Percentiles rank a stretch among this genome's conserved stretches.
Evolutionary conservation across 2,797 vertebrate genomes (phyloP).

Genomic region (Spheniscus humboldti): DNA sequence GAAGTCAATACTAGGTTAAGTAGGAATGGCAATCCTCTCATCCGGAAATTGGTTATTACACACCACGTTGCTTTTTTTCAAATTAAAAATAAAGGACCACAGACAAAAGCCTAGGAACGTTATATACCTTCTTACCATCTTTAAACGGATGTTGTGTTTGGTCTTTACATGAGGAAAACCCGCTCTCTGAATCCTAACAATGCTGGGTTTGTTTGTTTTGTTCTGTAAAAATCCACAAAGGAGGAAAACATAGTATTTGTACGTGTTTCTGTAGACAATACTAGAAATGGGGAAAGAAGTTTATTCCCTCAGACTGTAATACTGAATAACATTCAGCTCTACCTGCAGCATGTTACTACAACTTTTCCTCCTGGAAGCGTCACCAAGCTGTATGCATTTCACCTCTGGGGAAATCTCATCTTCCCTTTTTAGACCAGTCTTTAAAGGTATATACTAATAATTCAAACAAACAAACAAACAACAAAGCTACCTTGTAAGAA

Average conservation of each 20-base stretch:
- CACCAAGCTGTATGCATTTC: not conserved
- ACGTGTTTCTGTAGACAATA: not conserved
- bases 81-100: not conserved
- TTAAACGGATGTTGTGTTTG: not conserved
- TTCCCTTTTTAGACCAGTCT: not conserved
- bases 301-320: not conserved
- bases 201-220: not conserved
- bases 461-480: not conserved
- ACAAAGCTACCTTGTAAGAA: constrained; percentile 85
- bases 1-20: not conserved
- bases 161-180: not conserved
- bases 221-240: not conserved
- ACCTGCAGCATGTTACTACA: not conserved
- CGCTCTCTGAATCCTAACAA: not conserved
- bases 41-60: not conserved
- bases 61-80: not conserved
- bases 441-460: not conserved
- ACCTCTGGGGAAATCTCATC: not conserved
- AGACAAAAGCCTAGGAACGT: not conserved
- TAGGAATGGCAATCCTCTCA: not conserved
- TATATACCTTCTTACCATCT: not conserved
- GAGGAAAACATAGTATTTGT: not conserved
- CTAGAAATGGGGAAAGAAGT: not conserved
- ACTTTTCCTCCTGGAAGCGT: not conserved
- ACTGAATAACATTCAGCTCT: not conserved